Evolutionary conservation across 1,140 invertebrate genomes (phyloP).

Genomic region (Drosophila sechellia): DNA sequence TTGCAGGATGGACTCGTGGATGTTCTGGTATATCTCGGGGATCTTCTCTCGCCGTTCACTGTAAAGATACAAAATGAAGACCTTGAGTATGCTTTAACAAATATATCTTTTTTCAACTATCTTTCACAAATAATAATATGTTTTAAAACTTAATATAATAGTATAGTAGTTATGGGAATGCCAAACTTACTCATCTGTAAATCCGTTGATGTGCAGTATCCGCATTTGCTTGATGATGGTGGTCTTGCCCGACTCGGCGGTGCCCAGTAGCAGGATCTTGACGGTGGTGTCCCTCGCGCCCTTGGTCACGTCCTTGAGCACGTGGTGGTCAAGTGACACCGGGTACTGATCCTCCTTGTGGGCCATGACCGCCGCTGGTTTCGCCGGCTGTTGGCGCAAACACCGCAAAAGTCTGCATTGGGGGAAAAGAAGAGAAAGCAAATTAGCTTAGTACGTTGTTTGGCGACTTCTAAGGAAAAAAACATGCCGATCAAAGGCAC

Average conservation of each 20-base stretch:
- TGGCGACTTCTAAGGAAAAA: slow-evolving; percentile 66
- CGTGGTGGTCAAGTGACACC: slow-evolving; percentile 49
- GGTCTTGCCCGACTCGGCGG: slow-evolving; percentile 90
- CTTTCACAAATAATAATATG: no score
- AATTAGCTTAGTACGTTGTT: slow-evolving; percentile 58
- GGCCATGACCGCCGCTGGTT: slow-evolving; percentile 21
- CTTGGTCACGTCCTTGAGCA: slow-evolving; percentile 66
- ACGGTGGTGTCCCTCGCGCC: slow-evolving; percentile 85
- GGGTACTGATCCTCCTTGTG: slow-evolving; percentile 64
- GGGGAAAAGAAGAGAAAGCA: slow-evolving; percentile 38
- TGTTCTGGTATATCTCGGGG: slow-evolving; percentile 87
- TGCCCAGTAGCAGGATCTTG: slow-evolving; percentile 89
- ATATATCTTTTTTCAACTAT: no score
- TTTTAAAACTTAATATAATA: not conserved
- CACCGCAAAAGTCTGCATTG: slow-evolving; percentile 78
- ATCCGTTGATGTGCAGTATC: slow-evolving; percentile 90
- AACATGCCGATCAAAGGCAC: slow-evolving; percentile 31
- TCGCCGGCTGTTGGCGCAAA: slow-evolving; percentile 59
- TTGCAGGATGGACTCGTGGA: slow-evolving; percentile 89
- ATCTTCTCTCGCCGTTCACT: slow-evolving; percentile 88
- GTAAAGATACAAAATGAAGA: not conserved
- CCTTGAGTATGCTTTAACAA: not conserved
- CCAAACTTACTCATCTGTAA: slow-evolving; percentile 86
- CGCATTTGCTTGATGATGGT: slow-evolving; percentile 94
- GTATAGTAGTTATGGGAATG: no score